Percentiles rank a stretch among this genome's conserved stretches.
Conservation (phyloP, 2,888 invertebrate species). For the Scaeva pyrastri region DNA sequence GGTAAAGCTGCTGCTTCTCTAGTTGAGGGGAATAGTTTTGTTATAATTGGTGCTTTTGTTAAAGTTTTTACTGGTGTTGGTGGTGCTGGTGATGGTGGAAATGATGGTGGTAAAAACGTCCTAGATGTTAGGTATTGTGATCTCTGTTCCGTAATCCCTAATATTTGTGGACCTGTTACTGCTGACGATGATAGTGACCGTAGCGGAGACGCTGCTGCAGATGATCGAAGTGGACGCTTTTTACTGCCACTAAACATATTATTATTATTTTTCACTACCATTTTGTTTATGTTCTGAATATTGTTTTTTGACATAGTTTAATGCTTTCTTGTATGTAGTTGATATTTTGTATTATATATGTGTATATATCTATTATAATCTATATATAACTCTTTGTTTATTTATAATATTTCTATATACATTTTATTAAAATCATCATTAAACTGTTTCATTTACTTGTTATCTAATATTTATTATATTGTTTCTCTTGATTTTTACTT, state of each 20-base stretch:
- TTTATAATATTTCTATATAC: conserved; percentile 2
- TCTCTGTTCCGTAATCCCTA: conserved; percentile 27
- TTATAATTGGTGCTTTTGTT: conserved; percentile 24
- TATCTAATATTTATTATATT: not conserved
- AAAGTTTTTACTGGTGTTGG: not conserved
- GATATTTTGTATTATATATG: not conserved
- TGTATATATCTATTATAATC: conserved; percentile 1
- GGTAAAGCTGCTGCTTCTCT: conserved; percentile 19
- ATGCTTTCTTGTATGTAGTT: not conserved
- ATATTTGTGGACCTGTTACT: not conserved
- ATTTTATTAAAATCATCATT: conserved; percentile 5
- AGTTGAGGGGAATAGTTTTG: conserved; percentile 29
- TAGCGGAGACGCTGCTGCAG: conserved; percentile 7
- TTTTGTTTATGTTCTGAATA: conserved; percentile 60
- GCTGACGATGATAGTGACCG: conserved; percentile 8
- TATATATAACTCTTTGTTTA: conserved; percentile 11
- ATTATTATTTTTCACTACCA: conserved; percentile 59
- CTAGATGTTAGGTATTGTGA: conserved; percentile 21
- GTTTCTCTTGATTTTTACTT: not conserved
- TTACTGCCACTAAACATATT: conserved; percentile 77
- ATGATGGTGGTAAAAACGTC: conserved; percentile 24
- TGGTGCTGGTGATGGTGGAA: conserved; percentile 14
- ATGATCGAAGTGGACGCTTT: conserved; percentile 71
- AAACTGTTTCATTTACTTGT: not conserved
- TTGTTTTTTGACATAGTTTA: conserved; percentile 55